Evolutionary conservation across 2,888 invertebrate species (phyloP), one percentile per base, ranked within the genome.

Genomic region (Cyaniris semiargus): DNA sequence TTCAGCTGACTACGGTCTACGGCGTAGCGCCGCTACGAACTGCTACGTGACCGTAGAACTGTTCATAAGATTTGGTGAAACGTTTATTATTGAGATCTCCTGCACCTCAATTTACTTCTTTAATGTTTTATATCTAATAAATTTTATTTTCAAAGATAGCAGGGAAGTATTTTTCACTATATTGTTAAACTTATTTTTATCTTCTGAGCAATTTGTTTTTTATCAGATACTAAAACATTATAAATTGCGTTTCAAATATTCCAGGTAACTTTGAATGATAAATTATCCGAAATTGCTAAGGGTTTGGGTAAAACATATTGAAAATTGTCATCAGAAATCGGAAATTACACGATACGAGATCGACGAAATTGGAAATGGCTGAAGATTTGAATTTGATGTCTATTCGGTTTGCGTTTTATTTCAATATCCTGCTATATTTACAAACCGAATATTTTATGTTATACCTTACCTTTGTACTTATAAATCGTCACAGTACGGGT

Each of bases 281-380:
- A 70, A 34, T 56, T 74, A 78, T 74, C 78, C 78, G 74, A 78
- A 79, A 78, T 77, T 79, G 78, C 79, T 79, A 79, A 80, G 80
- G 79, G 81, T 79, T 81, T 81, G 82, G 79, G 82, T 84, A 83
- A 86, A 86, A 83, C 83, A 83, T 85, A 84, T 85, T 85, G 83
- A 81, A 86, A 86, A 88, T 86, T 86, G 85, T 85, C 84, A 87
- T 88, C 88, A 86, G 85, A 84, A 85, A 83, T 86, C 86, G 88
- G 88, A 89, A 87, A 88, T 88, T 86, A 87, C 84, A 77, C 84
- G 85, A 86, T 86, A 83, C 84, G 87, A 86, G 86, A 88, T 86
- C 86, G 85, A 82, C 82, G 81, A 87, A 87, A 89, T 89, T 86
- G 88, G 87, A 89, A 88, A 86, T 84, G 85, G 84, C 85, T 85